Evolutionary conservation across 1,140 invertebrate genomes (phyloP), one percentile per base, ranked within the genome.

Genomic region (Neodiprion virginianus): DNA sequence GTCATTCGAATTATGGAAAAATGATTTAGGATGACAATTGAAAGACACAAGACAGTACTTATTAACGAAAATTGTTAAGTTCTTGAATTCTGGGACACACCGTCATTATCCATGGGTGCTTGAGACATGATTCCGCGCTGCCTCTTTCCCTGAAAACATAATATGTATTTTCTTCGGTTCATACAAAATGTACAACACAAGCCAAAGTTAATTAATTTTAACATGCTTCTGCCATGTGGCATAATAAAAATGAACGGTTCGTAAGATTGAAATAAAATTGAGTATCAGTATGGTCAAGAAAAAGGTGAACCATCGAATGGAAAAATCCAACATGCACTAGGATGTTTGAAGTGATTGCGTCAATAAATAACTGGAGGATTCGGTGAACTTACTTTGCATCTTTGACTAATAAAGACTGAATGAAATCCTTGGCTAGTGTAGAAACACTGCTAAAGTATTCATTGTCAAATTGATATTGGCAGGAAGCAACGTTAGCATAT

Each of bases 401-500:
- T 84, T 90, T 90, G 72, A 92, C 85, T 74, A 93, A 88, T 79
- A 88, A 84, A 76, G 87, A 88, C 72, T 83, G 78, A 85, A 93
- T 93, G 83, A 93, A 93, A 83, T 93, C 90, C 79, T 89, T 90
- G 73, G 92, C 92, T 76, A 88, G 80, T 75, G 88, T 83, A 48
- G 91, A 92, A 72, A 92, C 88, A 76, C 88, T 84, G 70, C 81
- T 87, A 86, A 94, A 94, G 71, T 92, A 87, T 76, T 92, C 91
- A 78, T 91, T 89, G 23, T 93, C 92, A 83, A 93, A 94, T 79
- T 93, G 92, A 69, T 93, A 88, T 76, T 91, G 90, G 72, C 91
- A 92, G 53, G 91, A 89, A 3, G 92, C 91, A 76, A 94, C 93
- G 81, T 93, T 93, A 47, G 91, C 90, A 81, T 92, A 93, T 68